Evolutionary conservation across 2,888 invertebrate genomes (phyloP), one percentile per base, ranked within the genome.

Genomic region (Drosophila bunnanda): DNA sequence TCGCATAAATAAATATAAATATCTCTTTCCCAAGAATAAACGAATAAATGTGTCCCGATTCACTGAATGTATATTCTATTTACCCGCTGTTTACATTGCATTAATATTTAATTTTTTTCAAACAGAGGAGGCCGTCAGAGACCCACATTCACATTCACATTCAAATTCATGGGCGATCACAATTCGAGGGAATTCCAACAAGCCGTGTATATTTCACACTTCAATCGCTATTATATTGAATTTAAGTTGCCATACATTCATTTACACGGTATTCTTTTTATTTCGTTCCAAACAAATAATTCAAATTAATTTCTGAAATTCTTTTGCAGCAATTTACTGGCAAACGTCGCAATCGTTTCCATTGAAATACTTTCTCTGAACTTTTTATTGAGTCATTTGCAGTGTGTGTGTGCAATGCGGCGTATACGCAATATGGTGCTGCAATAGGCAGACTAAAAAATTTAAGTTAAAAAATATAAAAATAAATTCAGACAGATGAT

Each of bases 391-490:
- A 82, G 70, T 82, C 72, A 56, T 78, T 75, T 75, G 78, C 69
- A 76, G 58, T 54, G 65, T 77, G 87, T 87, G 69, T 78, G 87
- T 87, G 78, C 82, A 82, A 56, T 73, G 82, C 72, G 79, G 82
- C 82, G 82, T 76, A 84, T 87, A 74, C 75, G 74, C 83, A 86
- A 86, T 82, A 80, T 83, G 84, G 44, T n/a, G 5, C 17, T 83
- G 71, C 69, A 77, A 70, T 71, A 78, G 80, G 74, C 82, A 75
- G 53, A 34, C 48, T 48, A 34, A 17, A 3, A 17, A 15, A 9
- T 1, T 25, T 25, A 25, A 25, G 25, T 4, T 4, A 6, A 1
- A 2, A 2, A 8, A 32, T 6, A 32, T 6, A 43, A 61, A 17
- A n/a, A 53, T 20, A 69, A 54, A 38, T 41, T 15, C 10, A 41